phyloP scores from a whole-genome alignment of 2,888 invertebrate species.

The Eupithecia pulchellata region DNA sequence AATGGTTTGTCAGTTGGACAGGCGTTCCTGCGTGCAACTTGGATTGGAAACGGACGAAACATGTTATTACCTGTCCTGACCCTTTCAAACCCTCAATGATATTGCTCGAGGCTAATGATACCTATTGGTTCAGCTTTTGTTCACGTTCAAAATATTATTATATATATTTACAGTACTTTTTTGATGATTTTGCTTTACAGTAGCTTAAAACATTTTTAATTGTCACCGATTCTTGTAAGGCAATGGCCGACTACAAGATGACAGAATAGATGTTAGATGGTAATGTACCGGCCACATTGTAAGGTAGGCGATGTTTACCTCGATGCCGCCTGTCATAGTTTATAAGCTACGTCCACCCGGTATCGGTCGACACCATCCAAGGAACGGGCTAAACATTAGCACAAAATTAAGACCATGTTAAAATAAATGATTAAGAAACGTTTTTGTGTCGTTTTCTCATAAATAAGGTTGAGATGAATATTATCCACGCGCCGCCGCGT shows the following conservation, averaged over 20 bases:
- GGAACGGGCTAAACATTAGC: no score
- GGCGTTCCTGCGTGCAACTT: conserved; percentile 9
- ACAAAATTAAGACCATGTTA: conserved; percentile 44
- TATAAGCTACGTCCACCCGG: no score
- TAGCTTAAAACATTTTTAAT: no score
- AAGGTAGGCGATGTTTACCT: no score
- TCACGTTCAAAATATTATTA: conserved; percentile 29
- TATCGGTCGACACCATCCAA: no score
- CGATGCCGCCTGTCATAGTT: no score
- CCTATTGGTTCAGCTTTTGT: conserved; percentile 24
- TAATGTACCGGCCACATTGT: no score
- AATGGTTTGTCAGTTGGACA: conserved; percentile 5
- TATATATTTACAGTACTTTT: conserved; percentile 6
- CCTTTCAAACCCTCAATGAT: conserved; percentile 47
- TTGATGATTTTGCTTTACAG: not conserved
- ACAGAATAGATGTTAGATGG: no score
- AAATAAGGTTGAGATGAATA: conserved; percentile 77
- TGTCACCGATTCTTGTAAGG: no score
- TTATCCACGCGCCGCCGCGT: conserved; percentile 73
- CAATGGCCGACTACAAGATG: no score
- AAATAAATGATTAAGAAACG: conserved; percentile 45
- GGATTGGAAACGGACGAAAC: conserved; percentile 46
- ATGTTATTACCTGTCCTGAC: conserved; percentile 54
- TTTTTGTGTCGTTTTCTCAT: conserved; percentile 68
- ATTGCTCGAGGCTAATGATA: conserved; percentile 46